phyloP scores from a whole-genome alignment of 2,797 vertebrate genomes.

The Galago senegalensis region DNA sequence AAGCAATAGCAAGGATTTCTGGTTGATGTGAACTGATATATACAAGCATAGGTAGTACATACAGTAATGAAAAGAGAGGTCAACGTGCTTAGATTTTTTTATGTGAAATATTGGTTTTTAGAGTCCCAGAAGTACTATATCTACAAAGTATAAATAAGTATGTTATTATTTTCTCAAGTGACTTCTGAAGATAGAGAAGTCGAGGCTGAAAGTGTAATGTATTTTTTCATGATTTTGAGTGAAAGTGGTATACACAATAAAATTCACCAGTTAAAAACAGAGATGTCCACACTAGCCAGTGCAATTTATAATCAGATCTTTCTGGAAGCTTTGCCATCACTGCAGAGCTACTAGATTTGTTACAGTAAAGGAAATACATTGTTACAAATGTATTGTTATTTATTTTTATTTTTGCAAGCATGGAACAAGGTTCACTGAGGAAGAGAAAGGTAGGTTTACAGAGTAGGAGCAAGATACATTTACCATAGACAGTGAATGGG shows the following conservation, averaged over 20 bases:
- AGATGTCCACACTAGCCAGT: background rate
- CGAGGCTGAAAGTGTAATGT: background rate
- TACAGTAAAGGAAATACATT: background rate
- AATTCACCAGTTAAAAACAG: conserved; percentile 16
- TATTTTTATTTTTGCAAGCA: no score
- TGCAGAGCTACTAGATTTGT: background rate
- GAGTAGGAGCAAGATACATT: no score
- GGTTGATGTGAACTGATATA: background rate
- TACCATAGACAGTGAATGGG: no score
- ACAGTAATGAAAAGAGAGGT: background rate
- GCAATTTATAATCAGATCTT: background rate
- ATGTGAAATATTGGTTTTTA: conserved; percentile 35
- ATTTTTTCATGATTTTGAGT: conserved; percentile 39
- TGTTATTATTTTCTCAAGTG: background rate
- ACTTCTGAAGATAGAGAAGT: background rate
- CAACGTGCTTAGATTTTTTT: background rate
- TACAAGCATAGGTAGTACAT: background rate
- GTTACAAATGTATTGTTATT: background rate
- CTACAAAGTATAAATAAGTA: background rate
- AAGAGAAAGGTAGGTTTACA: no score
- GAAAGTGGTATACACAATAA: background rate
- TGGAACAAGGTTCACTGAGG: no score
- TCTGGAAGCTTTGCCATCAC: background rate
- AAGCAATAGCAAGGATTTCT: background rate
- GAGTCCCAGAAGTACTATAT: background rate